Conservation (phyloP, 2,797 vertebrate genomes). For the Buphagus erythrorhynchus region DNA sequence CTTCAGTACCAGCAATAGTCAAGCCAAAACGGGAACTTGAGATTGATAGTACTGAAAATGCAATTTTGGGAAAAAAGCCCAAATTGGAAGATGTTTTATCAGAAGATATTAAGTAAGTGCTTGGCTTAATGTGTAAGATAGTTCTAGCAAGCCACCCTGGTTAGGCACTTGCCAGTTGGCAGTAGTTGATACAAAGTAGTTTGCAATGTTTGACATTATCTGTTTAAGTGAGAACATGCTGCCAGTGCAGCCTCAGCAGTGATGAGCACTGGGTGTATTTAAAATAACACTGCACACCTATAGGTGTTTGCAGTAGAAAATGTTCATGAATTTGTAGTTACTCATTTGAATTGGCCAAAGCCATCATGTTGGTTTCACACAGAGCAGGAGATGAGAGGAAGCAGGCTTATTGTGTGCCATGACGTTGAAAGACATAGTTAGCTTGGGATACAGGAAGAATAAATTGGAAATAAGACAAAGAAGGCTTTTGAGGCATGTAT, state of each 20-base stretch:
- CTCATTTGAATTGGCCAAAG: rapidly evolving
- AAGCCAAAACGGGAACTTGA: conserved; percentile 83
- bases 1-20: conserved; percentile 51
- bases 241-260: not conserved
- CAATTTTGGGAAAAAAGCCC: conserved; percentile 84
- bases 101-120: conserved; percentile 87
- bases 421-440: rapidly evolving
- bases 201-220: rapidly evolving
- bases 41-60: conserved; percentile 78
- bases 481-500: not conserved
- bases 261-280: rapidly evolving
- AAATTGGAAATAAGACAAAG: not conserved
- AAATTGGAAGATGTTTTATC: conserved; percentile 80
- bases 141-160: rapidly evolving
- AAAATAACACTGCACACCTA: rapidly evolving
- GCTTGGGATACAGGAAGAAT: not conserved
- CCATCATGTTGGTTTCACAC: rapidly evolving
- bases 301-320: not conserved
- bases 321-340: not conserved
- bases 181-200: rapidly evolving
- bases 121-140: rapidly evolving
- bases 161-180: rapidly evolving
- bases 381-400: not conserved
- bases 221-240: rapidly evolving
- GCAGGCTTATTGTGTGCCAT: not conserved